Evolutionary conservation across 2,888 invertebrate genomes (phyloP).

Genomic region (Galeopsomyia nigrocyanea): DNA sequence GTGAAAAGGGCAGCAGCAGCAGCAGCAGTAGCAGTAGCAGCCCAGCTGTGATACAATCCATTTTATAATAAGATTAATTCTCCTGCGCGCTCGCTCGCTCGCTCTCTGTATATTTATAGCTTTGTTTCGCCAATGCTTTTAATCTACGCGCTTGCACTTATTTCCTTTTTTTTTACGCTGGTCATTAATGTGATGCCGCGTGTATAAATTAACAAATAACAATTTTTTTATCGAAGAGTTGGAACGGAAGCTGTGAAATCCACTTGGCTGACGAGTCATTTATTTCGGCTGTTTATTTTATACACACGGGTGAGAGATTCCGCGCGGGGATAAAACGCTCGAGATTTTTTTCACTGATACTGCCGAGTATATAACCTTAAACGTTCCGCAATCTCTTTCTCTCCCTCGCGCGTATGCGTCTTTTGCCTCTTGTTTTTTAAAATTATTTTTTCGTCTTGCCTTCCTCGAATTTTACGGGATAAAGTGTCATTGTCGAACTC

Average conservation of each 20-base stretch:
- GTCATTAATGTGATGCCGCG: not conserved
- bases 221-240: not conserved
- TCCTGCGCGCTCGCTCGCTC: not conserved
- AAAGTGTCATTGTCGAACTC: conserved; percentile 25
- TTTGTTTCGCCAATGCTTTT: conserved; percentile 22
- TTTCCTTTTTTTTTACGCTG: conserved; percentile 17
- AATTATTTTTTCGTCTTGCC: no score
- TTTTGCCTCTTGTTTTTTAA: conserved; percentile 6
- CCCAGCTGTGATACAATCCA: conserved; percentile 20
- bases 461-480: conserved; percentile 29
- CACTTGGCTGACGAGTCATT: conserved; percentile 42
- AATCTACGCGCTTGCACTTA: not conserved
- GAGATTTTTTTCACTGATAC: conserved; percentile 41
- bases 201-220: conserved; percentile 36
- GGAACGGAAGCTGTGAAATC: conserved; percentile 33
- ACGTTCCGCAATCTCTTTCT: not conserved
- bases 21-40: not conserved
- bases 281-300: conserved; percentile 42
- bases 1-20: conserved; percentile 9
- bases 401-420: not conserved
- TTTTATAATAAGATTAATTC: conserved; percentile 43
- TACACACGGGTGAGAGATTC: conserved; percentile 22
- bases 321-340: conserved; percentile 30
- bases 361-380: no score
- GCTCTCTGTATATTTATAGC: conserved; percentile 22